Base-by-base conservation (phyloP, 2,888 invertebrate genomes). In the Eupithecia subfuscata region DNA sequence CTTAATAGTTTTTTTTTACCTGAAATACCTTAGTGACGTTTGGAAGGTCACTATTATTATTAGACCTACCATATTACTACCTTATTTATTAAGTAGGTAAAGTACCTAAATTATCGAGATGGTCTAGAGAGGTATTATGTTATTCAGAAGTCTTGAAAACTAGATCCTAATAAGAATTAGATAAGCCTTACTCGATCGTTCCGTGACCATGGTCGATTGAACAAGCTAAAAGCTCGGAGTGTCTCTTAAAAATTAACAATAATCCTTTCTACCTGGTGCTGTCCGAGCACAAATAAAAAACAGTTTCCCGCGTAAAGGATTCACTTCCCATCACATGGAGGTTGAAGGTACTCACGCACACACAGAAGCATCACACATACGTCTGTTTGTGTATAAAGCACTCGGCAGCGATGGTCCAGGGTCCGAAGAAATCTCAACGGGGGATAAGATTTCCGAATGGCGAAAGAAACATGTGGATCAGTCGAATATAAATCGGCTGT, bases 241-340 rank as follows among this genome's bases (percentile, higher is more conserved):
- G 92, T 92, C 92, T 92, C 91, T 92, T 91, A 94, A 95, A 95
- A 94, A 94, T 92, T 94, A 92, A 92, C 93, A 93, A 94, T 93
- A 92, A 93, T 94, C 92, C 92, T 94, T 92, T 93, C 91, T 94
- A 95, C 95, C 95, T 95, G 95, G 92, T 91, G 92, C 91, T 93
- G 93, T 93, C 95, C 95, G 92, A 95, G 91, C 91, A 93, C 95
- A 94, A 93, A 94, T 95, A 95, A 93, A 95, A 95, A 95, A 95
- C 91, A 89, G 93, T 93, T 92, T 93, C 93, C 91, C 88, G 89
- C 92, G 90, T 92, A 95, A 95, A 95, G 95, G 95, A 95, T 95
- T 95, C 92, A 95, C 95, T 95, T 95, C 95, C 95, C 95, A 95
- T 95, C 92, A 90, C 90, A 89, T 87, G 89, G 89, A 91, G 90